phyloP scores from a whole-genome alignment of 2,797 vertebrate species.

The Momotus momota region DNA sequence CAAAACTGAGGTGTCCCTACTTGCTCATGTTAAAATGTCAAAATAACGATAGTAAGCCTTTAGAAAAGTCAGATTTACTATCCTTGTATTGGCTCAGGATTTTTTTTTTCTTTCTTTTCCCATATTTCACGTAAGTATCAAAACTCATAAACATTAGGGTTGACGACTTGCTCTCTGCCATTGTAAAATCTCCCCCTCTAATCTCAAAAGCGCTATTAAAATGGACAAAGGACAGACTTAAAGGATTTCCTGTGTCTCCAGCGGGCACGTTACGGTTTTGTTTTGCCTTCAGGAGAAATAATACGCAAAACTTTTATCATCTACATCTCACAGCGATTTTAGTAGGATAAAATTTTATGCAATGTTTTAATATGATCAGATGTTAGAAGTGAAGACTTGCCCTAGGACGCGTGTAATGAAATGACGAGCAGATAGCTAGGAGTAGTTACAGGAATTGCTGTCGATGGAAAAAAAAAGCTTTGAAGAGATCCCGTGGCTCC shows the following conservation, averaged over 20 bases:
- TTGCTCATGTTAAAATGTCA: background rate
- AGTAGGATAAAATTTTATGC: background rate
- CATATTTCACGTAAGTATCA: slow-evolving; percentile 12
- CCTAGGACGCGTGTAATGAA: background rate
- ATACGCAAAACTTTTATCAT: background rate
- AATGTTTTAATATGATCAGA: background rate
- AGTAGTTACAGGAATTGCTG: background rate
- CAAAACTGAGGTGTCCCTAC: background rate
- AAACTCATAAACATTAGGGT: slow-evolving; percentile 30
- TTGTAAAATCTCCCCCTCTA: slow-evolving; percentile 15
- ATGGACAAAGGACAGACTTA: slow-evolving; percentile 53
- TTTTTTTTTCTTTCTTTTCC: background rate
- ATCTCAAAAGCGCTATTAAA: slow-evolving; percentile 63
- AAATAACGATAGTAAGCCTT: background rate
- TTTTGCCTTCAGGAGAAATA: slow-evolving; percentile 43
- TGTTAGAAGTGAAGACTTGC: background rate
- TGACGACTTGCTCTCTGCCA: slow-evolving; percentile 4
- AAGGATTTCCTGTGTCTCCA: slow-evolving; percentile 61
- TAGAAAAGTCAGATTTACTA: background rate
- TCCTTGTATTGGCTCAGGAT: background rate
- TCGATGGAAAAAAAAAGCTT: background rate
- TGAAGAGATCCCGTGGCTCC: background rate
- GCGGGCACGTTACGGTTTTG: slow-evolving; percentile 6
- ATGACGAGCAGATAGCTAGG: background rate
- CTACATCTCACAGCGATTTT: background rate